These are phyloP conservation scores for Oreochromis grahami DNA, from an alignment of 2,797 vertebrate species.

Conservation along the genomic window DNA sequence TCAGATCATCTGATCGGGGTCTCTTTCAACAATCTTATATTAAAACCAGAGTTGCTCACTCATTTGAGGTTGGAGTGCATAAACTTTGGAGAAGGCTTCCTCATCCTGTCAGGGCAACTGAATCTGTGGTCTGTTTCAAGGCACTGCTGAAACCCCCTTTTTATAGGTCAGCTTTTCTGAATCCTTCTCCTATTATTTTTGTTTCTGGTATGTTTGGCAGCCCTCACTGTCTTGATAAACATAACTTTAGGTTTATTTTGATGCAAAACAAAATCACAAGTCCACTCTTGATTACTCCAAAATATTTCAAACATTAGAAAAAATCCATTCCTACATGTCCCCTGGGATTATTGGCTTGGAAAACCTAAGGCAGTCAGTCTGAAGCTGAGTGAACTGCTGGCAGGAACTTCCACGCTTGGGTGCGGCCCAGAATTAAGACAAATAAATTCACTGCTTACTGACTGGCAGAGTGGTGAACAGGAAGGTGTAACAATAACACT, in stretches of 20 bases:
- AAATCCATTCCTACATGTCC: background rate
- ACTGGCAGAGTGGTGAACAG: background rate
- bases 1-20: background rate
- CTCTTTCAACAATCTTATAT: background rate
- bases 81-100: background rate
- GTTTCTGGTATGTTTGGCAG: background rate
- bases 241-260: background rate
- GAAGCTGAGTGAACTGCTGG: background rate
- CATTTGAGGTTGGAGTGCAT: background rate
- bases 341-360: background rate
- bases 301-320: background rate
- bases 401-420: background rate
- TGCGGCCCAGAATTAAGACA: background rate
- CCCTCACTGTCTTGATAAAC: background rate
- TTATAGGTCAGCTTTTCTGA: background rate
- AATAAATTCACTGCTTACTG: background rate
- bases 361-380: background rate
- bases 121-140: background rate
- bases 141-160: background rate
- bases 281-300: background rate
- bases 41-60: background rate
- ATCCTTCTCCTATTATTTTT: background rate
- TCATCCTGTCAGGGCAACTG: background rate
- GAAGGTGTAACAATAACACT: background rate
- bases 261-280: background rate